A percentile compares a stretch with the other conserved stretches of the same genome.
These are phyloP conservation scores for Aramus guarauna DNA, from an alignment of 2,113 vertebrate species.

Conservation along the genomic window DNA sequence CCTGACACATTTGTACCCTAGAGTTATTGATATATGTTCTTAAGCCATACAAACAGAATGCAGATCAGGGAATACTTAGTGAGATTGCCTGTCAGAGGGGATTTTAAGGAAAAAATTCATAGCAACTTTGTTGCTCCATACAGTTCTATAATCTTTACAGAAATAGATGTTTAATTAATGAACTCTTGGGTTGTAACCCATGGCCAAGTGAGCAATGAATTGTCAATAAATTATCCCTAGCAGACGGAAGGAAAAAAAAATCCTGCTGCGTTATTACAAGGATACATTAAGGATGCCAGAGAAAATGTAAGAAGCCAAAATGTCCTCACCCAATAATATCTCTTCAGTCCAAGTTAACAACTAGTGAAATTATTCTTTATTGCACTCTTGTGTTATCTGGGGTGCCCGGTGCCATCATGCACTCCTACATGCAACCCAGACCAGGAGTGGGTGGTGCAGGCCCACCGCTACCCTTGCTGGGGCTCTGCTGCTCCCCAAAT, in stretches of 20 bases:
- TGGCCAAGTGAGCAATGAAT: background rate
- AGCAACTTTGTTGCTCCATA: background rate
- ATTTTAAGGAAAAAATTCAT: background rate
- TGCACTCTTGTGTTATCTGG: background rate
- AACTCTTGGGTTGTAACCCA: background rate
- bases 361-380: background rate
- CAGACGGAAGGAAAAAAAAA: background rate
- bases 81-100: background rate
- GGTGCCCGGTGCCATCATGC: background rate
- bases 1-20: background rate
- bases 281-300: background rate
- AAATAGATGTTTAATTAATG: background rate
- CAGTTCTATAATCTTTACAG: background rate
- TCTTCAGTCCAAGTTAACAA: background rate
- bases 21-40: background rate
- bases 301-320: background rate
- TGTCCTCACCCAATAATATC: background rate
- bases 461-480: background rate
- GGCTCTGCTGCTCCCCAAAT: background rate
- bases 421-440: background rate
- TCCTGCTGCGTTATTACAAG: background rate
- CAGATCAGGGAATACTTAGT: background rate
- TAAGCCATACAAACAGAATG: background rate
- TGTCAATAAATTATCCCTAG: background rate
- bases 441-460: rapidly evolving